Conservation (phyloP, 2,797 vertebrate species). For the Cuculus canorus region DNA sequence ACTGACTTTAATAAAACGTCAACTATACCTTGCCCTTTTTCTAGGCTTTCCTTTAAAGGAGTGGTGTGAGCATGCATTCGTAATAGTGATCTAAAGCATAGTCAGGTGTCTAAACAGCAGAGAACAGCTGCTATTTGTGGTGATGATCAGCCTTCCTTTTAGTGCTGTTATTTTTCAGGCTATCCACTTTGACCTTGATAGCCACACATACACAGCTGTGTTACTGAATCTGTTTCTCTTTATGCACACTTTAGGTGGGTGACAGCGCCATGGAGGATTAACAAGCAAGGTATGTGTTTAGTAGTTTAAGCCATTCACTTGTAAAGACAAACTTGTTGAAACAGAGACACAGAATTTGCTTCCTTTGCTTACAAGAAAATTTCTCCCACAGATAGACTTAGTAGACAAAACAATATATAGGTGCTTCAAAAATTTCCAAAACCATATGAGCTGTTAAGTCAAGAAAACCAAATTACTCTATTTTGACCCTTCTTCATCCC, state of each 20-base stretch:
- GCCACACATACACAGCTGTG: neutral
- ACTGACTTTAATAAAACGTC: neutral
- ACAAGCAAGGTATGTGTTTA: conserved; percentile 45
- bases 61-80: neutral
- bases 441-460: neutral
- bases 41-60: neutral
- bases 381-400: neutral
- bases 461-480: neutral
- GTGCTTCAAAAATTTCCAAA: neutral
- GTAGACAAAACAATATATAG: neutral
- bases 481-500: neutral
- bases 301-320: neutral
- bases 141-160: neutral
- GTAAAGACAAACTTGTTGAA: neutral
- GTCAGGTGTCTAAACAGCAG: neutral
- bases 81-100: neutral
- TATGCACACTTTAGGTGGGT: conserved; percentile 26
- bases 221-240: conserved; percentile 31
- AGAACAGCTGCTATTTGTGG: neutral
- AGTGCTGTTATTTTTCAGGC: neutral
- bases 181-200: conserved; percentile 22
- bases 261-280: conserved; percentile 25
- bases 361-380: neutral
- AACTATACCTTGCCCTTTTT: neutral
- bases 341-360: neutral